Evolutionary conservation across 1,140 invertebrate genomes (phyloP).

Genomic region (Platorchestia sp.): DNA sequence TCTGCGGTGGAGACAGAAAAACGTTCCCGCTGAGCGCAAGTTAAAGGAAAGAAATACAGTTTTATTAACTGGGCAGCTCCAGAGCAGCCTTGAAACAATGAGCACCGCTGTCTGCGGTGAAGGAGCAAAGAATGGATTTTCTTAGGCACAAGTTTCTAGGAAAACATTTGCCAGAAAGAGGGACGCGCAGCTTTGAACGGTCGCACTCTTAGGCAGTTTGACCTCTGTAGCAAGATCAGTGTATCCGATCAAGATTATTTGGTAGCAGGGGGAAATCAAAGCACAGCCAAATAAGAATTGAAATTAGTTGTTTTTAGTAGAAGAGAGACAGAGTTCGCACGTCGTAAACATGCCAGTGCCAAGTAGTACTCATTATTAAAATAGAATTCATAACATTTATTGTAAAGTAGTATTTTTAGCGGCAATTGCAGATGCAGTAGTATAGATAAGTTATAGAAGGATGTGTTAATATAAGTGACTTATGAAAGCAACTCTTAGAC

Average conservation of each 20-base stretch:
- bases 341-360: neutral
- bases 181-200: neutral
- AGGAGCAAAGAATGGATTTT: conserved; percentile 1
- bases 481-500: too few species aligned
- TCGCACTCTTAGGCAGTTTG: neutral
- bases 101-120: neutral
- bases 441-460: too few species aligned
- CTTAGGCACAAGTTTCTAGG: neutral
- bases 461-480: too few species aligned
- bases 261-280: too few species aligned
- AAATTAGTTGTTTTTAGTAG: neutral
- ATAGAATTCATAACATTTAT: neutral
- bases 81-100: neutral
- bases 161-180: neutral
- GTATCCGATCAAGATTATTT: neutral
- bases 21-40: neutral
- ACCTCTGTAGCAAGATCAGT: too few species aligned
- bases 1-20: neutral
- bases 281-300: neutral
- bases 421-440: too few species aligned
- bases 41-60: neutral
- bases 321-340: neutral
- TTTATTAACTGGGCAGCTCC: neutral
- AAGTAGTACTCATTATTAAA: neutral
- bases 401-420: neutral